Percentiles rank a stretch among this genome's conserved stretches.
Evolutionary conservation across 2,888 invertebrate genomes (phyloP).

Genomic region (Philonicus albiceps): DNA sequence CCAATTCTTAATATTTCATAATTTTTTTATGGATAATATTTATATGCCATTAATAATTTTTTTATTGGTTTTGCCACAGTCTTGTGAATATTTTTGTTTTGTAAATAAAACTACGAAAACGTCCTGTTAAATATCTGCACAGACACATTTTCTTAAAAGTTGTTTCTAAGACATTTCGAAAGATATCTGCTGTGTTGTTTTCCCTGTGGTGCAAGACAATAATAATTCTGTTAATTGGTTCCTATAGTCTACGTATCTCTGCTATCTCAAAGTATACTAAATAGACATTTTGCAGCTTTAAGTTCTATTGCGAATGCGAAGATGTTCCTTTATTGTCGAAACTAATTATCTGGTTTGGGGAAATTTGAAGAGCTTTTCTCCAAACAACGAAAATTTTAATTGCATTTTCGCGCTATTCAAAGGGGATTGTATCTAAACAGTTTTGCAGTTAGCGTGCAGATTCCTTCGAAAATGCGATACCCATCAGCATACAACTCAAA

Average conservation of each 20-base stretch:
- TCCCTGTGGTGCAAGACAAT: background rate
- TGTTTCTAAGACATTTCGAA: background rate
- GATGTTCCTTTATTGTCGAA: background rate
- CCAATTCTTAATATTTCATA: too few relatives aligned
- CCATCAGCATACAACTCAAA: background rate
- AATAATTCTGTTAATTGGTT: background rate
- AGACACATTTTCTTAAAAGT: background rate
- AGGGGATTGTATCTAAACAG: background rate
- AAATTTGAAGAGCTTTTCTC: background rate
- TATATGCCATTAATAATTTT: too few relatives aligned
- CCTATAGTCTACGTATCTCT: background rate
- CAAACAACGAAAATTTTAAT: background rate
- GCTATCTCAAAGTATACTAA: background rate
- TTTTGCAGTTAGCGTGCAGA: background rate
- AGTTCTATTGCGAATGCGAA: background rate
- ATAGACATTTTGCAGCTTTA: background rate
- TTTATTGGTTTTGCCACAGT: too few relatives aligned
- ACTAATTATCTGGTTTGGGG: background rate
- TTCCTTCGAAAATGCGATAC: background rate
- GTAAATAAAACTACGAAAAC: too few relatives aligned
- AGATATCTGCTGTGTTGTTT: background rate
- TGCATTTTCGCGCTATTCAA: background rate
- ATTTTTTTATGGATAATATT: too few relatives aligned
- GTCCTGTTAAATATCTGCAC: background rate
- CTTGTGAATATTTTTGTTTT: too few relatives aligned